Percentiles rank a stretch among this genome's conserved stretches.
phyloP scores from a whole-genome alignment of 2,888 invertebrate species.

The Serrognathus titanus region DNA sequence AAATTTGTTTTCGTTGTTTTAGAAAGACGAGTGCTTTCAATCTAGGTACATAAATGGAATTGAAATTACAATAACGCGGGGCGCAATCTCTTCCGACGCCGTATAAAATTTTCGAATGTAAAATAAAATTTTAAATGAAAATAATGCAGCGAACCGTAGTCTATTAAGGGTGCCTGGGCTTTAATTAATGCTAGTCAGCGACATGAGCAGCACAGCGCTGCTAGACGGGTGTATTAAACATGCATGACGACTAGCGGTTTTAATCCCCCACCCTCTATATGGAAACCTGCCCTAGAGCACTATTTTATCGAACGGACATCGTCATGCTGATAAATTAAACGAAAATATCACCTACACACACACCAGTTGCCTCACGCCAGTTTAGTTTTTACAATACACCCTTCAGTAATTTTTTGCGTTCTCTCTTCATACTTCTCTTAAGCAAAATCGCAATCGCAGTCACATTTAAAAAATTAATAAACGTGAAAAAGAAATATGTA shows the following conservation, averaged over 20 bases:
- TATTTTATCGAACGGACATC: conserved; percentile 3
- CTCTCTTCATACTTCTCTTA: no score
- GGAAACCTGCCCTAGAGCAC: not conserved
- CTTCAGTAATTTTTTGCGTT: no score
- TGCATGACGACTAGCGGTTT: conserved; percentile 22
- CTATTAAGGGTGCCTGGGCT: conserved; percentile 21
- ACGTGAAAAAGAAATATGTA: no score
- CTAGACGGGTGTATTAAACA: conserved; percentile 23
- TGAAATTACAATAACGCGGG: no score
- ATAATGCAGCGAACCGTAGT: conserved; percentile 17
- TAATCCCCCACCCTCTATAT: not conserved
- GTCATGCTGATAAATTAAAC: conserved; percentile 3
- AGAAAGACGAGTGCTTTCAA: no score
- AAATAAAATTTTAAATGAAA: conserved; percentile 15
- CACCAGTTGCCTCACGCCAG: not conserved
- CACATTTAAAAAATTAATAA: no score
- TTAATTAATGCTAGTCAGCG: conserved; percentile 24
- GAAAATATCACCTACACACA: conserved; percentile 1
- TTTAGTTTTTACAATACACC: not conserved
- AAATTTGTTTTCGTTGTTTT: no score
- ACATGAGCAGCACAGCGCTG: conserved; percentile 21
- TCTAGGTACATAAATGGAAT: no score
- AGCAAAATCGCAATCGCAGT: no score
- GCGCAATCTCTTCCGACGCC: no score
- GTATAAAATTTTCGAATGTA: not conserved